A percentile compares a stretch with the other conserved stretches of the same genome.
Evolutionary conservation across 2,797 vertebrate genomes (phyloP).

Genomic region (Urosaurus nigricauda): DNA sequence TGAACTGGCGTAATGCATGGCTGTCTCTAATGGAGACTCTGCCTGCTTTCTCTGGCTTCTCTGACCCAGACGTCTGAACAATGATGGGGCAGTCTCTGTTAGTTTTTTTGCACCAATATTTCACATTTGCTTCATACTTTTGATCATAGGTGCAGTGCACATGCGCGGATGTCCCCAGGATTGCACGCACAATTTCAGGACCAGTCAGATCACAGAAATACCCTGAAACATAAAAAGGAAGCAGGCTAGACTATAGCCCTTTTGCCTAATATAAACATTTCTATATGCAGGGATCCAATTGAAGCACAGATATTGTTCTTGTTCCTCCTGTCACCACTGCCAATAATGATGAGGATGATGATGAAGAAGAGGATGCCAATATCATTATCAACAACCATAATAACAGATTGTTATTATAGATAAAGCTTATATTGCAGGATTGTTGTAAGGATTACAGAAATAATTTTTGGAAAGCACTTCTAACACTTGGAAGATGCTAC

Average conservation of each 20-base stretch:
- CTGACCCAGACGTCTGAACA: neutral
- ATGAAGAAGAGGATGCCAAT: no score
- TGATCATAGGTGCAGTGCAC: neutral
- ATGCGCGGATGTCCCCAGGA: neutral
- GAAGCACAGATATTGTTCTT: no score
- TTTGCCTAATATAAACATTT: neutral
- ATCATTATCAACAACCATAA: no score
- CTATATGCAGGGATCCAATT: neutral
- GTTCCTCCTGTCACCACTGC: no score
- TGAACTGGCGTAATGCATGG: neutral
- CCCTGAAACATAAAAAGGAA: neutral
- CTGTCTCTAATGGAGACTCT: conserved; percentile 3
- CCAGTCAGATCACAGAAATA: neutral
- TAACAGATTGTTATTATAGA: no score
- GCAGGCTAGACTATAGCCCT: neutral
- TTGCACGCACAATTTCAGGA: neutral
- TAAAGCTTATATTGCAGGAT: neutral
- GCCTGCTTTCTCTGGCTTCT: neutral
- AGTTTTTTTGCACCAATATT: conserved; percentile 17
- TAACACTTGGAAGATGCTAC: neutral
- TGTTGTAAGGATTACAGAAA: neutral
- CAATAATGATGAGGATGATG: neutral
- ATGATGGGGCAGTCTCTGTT: neutral
- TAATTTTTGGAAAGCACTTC: neutral
- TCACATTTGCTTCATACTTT: neutral